Base-by-base conservation (phyloP, 2,888 invertebrate genomes). In the Parnassius orleans region DNA sequence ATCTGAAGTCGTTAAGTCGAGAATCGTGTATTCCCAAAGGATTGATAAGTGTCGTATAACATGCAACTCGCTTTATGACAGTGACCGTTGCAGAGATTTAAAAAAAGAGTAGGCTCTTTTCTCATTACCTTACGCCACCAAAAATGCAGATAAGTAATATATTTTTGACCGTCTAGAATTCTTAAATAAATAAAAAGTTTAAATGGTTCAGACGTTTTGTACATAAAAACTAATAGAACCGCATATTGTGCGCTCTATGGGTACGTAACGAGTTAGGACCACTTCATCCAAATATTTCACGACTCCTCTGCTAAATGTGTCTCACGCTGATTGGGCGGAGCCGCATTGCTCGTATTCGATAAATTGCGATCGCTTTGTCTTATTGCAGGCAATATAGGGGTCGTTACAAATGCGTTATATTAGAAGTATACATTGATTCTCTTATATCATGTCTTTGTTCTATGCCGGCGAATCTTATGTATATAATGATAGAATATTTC, bases 281-380 rank as follows among this genome's bases (percentile, higher is more conserved):
- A 48, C 33, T 56, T 56, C 41, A 56, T 56, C 47, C 53, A 57
- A 57, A 57, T 57, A 61, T 53, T 53, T 61, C 42, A 53, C 48
- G 53, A 53, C 53, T 57, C 47, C 61, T 53, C 33, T 43, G 42
- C 24, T 42, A 43, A 58, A 58, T 52, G 52, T 52, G 52, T 51
- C 33, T 42, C 24, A 53, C 53, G 41, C 57, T 57, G 61, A 61
- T 61, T 47, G 57, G 57, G 53, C 53, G 61, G 46, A 14, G 57
- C 19, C 53, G 15, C 52, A 47, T 47, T 24, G 53, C 53, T 48
- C 15, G 57, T 61, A 15, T 43, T 57, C 53, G 51, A 52, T 47
- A 57, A 61, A 61, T 61, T 57, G 53, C 57, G 48, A 57, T 48
- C 57, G 48, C 48, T 62, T 62, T 62, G 61, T 60, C 53, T 57